phyloP scores from a whole-genome alignment of 2,113 vertebrate genomes.

The Notarius quadriscutis region DNA sequence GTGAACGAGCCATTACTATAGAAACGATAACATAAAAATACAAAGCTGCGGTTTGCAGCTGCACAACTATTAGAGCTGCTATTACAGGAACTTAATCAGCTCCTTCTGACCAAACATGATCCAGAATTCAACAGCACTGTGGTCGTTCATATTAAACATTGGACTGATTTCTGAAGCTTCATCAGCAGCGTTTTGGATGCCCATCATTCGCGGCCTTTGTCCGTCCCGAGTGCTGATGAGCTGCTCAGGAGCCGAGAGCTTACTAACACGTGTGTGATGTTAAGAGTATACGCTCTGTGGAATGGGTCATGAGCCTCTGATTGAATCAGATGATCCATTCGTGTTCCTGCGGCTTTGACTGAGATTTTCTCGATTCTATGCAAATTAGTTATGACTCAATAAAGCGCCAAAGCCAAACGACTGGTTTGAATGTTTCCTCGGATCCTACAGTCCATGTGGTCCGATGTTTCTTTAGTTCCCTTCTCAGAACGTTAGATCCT shows the following conservation, averaged over 20 bases:
- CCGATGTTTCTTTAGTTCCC: not conserved
- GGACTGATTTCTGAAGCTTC: not conserved
- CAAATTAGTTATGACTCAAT: not conserved
- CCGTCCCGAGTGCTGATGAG: not conserved
- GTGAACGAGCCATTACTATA: not conserved
- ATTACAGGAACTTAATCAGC: not conserved
- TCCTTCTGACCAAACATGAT: not conserved
- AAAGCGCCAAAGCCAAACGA: not conserved
- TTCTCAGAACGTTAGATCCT: not conserved
- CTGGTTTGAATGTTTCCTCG: not conserved
- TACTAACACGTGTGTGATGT: conserved; percentile 13
- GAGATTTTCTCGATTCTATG: not conserved
- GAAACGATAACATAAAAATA: not conserved
- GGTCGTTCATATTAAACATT: not conserved
- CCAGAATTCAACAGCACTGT: not conserved
- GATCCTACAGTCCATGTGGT: not conserved
- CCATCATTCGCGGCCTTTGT: not conserved
- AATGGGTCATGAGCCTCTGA: conserved; percentile 34
- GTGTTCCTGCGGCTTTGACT: not conserved
- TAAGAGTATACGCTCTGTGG: conserved; percentile 4
- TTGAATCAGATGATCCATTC: conserved; percentile 25
- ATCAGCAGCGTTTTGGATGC: not conserved
- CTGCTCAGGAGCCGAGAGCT: not conserved
- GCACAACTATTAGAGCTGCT: not conserved
- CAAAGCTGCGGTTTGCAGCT: not conserved